Evolutionary conservation across 2,797 vertebrate genomes (phyloP), one percentile per base, ranked within the genome.

Genomic region (Rachycentron canadum): DNA sequence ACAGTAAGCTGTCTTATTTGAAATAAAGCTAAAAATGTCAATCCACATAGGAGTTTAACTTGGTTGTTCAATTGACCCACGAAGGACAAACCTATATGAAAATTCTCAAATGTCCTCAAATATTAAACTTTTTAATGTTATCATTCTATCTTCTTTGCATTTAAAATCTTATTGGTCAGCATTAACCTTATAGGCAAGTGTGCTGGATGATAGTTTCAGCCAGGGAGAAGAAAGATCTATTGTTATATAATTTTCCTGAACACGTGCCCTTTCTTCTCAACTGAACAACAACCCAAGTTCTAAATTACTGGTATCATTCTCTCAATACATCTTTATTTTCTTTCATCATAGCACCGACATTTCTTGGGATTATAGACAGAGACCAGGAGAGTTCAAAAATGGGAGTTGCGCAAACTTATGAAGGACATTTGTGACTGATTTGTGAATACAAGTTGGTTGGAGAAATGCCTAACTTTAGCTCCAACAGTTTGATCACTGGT

Each of bases 391-490:
- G 34, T 30, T 56, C 0, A 14, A 7, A 58, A 23, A 12, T 23
- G 28, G 19, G 12, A 60, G 11, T 23, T 34, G 7, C 32, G 7
- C 43, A 63, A 45, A 26, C 14, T 12, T 1, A 7, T 13, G 19
- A 14, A n/a, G 0, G 25, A 30, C 1, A 12, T 62, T 47, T 73
- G 23, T 9, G 11, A 3, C 6, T 36, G 23, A 14, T 69, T 57
- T 56, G 5, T 66, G 47, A 23, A 50, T 21, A 23, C 11, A 30
- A 8, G 16, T 25, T 43, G 28, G 4, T 21, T 43, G 8, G 30
- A 60, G 34, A 76, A 36, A 43, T 17, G 21, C 10, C 14, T 12
- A 47, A 69, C 45, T 74, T 60, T 56, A 72, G 19, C 14, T 53
- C 4, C 2, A 34, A n/a, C 21, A 47, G 28, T 36, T 52, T 55